Conservation (phyloP, 2,888 invertebrate genomes). For the Incurvaria masculella region DNA sequence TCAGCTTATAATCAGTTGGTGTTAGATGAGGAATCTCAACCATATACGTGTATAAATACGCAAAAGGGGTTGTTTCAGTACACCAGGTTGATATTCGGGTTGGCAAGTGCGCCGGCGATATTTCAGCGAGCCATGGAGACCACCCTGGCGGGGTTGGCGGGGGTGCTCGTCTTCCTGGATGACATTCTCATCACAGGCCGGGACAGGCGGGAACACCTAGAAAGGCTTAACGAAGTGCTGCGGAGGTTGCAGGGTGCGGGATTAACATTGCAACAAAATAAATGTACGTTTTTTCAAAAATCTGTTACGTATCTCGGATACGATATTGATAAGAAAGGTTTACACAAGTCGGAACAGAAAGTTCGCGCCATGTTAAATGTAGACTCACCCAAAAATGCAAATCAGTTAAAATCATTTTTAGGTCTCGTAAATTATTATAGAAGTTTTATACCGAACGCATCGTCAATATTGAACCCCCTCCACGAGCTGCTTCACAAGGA, state of each 20-base stretch:
- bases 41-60: conserved; percentile 1
- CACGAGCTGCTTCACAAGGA: conserved; percentile 9
- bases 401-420: conserved; percentile 17
- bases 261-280: conserved; percentile 7
- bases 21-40: not conserved
- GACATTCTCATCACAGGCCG: conserved; percentile 4
- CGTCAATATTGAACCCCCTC: conserved; percentile 11
- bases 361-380: conserved; percentile 13
- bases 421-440: conserved; percentile 18
- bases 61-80: conserved; percentile 4
- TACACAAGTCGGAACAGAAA: conserved; percentile 14
- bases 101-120: conserved; percentile 4
- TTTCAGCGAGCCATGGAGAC: conserved; percentile 3
- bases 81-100: conserved; percentile 2
- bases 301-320: conserved; percentile 15
- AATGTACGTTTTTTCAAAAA: conserved; percentile 9
- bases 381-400: conserved; percentile 11
- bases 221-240: conserved; percentile 11
- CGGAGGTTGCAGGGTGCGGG: conserved; percentile 12
- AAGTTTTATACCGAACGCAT: conserved; percentile 13
- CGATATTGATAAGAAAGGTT: conserved; percentile 12
- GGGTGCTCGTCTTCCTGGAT: not conserved
- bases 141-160: not conserved
- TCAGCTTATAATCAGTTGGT: too few relatives aligned
- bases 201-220: conserved; percentile 3